Base-by-base conservation (phyloP, 2,113 vertebrate species). In the Dicerorhinus sumatrensis region DNA sequence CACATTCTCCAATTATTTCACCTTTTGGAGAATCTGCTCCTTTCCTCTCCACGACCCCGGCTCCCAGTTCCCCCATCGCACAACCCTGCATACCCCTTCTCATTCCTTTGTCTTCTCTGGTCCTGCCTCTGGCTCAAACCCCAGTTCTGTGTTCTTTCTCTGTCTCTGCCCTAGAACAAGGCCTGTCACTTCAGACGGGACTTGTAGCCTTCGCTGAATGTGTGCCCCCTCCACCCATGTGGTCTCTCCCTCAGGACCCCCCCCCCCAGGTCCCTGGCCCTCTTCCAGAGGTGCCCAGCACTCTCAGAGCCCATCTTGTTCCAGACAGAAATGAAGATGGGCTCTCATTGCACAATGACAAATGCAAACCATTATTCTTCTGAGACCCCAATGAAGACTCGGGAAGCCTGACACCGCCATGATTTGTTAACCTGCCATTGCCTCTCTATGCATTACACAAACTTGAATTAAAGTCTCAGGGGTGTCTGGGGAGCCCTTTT, bases 401-500 rank as follows among this genome's bases (percentile, higher is more conserved):
- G 1, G 56, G 39, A 63, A 70, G 69, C 51, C 96, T 60, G 67
- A 85, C 72, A 42, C 23, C 3, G 8, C 54, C 16, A 0, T 77
- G 77, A 95, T 96, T 93, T 94, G 94, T 91, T 87, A 80, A 33
- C 62, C 91, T 75, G 77, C 62, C 73, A 12, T 58, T 2, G 17
- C 69, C 54, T 84, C 67, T 76, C 94, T 39, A 6, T 13, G 67
- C 21, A 6, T 18, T 76, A 75, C 60, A 65, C 83, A 87, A 36
- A 65, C 93, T 97, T 93, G 95, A 96, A 96, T 96, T 96, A 84
- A 96, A 97, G 84, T 76, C 83, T 73, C 76, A 89, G 87, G 33
- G 69, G 76, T 54, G 94, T 91, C 51, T 87, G 72, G 62, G 70
- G 65, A 95, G 54, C 25, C 73, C 27, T 92, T 91, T 91, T 5